These are phyloP conservation scores for Lethenteron reissneri DNA, from an alignment of 2,113 vertebrate species.

Conservation along the genomic window DNA sequence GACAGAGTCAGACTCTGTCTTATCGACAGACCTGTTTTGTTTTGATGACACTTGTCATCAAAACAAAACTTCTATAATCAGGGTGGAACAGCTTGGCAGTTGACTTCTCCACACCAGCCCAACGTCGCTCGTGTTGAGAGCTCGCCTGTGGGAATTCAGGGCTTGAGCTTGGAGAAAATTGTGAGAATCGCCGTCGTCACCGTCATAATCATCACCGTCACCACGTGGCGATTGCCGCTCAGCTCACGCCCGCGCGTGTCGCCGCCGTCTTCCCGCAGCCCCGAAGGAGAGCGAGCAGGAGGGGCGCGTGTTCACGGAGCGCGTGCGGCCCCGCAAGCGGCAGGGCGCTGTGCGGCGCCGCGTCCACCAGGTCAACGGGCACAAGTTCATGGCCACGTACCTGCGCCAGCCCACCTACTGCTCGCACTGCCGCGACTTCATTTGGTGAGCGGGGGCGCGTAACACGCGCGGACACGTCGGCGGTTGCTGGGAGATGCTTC, in stretches of 20 bases:
- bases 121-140: no score
- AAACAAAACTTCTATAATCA: no score
- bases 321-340: constrained; percentile 69
- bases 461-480: not conserved
- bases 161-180: no score
- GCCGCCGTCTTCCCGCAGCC: not conserved
- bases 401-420: constrained; percentile 91
- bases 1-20: no score
- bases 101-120: no score
- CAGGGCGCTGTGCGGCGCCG: constrained; percentile 82
- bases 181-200: no score
- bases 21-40: no score
- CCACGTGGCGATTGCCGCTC: no score
- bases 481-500: not conserved
- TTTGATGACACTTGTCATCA: no score
- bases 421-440: constrained; percentile 92
- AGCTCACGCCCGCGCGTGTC: not conserved
- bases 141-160: no score
- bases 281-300: not conserved
- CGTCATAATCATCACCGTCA: no score
- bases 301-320: constrained; percentile 43
- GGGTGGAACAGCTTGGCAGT: no score
- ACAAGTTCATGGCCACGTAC: constrained; percentile 99
- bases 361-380: constrained; percentile 90
- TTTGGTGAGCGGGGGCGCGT: constrained; percentile 39